Evolutionary conservation across 2,113 vertebrate genomes (phyloP).

Genomic region (Balaeniceps rex): DNA sequence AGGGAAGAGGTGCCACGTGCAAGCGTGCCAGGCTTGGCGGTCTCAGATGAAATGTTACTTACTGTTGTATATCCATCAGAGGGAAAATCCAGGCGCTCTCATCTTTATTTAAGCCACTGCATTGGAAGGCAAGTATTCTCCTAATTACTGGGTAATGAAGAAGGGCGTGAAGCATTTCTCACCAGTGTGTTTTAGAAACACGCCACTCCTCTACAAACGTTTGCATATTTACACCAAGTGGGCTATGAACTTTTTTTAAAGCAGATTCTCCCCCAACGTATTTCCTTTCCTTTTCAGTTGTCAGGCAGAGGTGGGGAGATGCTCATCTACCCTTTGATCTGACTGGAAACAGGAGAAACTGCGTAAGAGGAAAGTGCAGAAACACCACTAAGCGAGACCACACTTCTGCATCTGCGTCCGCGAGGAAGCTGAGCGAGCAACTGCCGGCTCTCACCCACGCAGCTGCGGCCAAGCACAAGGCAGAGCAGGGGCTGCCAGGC

Average conservation of each 20-base stretch:
- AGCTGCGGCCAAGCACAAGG: neutral
- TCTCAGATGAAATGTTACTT: neutral
- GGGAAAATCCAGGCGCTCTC: neutral
- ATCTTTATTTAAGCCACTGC: neutral
- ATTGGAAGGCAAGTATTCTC: neutral
- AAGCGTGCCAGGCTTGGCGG: neutral
- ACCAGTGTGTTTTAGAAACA: neutral
- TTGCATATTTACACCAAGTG: neutral
- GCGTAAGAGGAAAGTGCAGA: neutral
- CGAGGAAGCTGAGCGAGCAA: neutral
- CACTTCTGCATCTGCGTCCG: neutral
- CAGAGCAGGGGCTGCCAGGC: neutral
- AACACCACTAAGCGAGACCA: neutral
- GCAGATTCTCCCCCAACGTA: neutral
- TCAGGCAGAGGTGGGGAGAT: neutral
- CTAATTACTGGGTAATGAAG: neutral
- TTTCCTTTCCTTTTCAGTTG: neutral
- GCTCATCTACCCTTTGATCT: neutral
- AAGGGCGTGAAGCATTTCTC: constrained; percentile 17
- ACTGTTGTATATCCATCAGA: neutral
- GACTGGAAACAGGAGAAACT: neutral
- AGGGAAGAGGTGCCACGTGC: neutral
- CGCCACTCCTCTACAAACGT: neutral
- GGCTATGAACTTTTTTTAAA: neutral
- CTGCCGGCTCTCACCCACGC: neutral